Conservation (phyloP, 2,888 invertebrate species). For the Odontocerum albicorne region DNA sequence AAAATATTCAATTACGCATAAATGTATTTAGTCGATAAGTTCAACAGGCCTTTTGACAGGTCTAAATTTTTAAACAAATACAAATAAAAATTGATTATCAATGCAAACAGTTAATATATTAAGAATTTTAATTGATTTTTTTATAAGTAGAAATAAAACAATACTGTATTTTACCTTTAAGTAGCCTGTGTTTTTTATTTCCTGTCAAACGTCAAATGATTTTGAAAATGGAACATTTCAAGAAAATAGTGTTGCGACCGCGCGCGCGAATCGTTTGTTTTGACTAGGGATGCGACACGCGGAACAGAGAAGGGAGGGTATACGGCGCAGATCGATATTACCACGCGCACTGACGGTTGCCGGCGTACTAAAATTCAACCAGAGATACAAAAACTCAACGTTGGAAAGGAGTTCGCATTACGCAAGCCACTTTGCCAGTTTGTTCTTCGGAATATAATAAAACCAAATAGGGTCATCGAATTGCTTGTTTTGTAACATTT, state of each 20-base stretch:
- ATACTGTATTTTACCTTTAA: too few species aligned
- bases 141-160: too few species aligned
- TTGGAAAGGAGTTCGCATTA: slow-evolving; percentile 2
- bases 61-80: too few species aligned
- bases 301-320: not conserved
- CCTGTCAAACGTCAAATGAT: slow-evolving; percentile 7
- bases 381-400: not conserved
- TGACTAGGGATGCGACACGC: not conserved
- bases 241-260: slow-evolving; percentile 2
- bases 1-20: too few species aligned
- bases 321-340: not conserved
- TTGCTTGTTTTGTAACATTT: too few species aligned
- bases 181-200: too few species aligned
- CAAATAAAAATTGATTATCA: too few species aligned
- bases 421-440: not conserved
- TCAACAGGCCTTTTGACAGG: too few species aligned
- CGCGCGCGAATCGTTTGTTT: slow-evolving; percentile 1
- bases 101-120: too few species aligned
- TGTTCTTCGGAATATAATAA: slow-evolving; percentile 1
- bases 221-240: slow-evolving; percentile 4
- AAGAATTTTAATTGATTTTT: too few species aligned
- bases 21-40: too few species aligned
- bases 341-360: not conserved
- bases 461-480: not conserved
- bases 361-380: not conserved